Percentiles rank a stretch among this genome's conserved stretches.
Conservation (phyloP, 2,797 vertebrate genomes). For the Labeo calbasu region DNA sequence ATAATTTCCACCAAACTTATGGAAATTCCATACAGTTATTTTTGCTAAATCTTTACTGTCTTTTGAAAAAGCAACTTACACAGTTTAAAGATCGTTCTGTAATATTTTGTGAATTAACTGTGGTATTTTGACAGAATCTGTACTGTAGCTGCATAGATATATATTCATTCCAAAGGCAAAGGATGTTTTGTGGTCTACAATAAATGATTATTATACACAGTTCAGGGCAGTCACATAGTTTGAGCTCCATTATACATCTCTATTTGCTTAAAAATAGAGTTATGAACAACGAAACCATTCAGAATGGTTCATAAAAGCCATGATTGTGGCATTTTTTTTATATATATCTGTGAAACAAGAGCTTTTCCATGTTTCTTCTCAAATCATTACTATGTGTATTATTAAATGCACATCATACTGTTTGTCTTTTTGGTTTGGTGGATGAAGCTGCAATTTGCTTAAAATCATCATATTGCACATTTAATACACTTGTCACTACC, state of each 20-base stretch:
- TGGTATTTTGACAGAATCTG: neutral
- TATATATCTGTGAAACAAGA: neutral
- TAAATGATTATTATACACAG: neutral
- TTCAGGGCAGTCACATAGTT: neutral
- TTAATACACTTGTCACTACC: slow-evolving; percentile 3
- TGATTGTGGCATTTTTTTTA: neutral
- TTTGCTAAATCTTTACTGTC: neutral
- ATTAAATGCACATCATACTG: neutral
- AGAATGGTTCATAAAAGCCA: neutral
- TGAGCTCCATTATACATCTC: neutral
- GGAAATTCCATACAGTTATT: neutral
- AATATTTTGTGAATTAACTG: too few relatives aligned
- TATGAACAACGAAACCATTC: neutral
- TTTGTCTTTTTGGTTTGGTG: neutral
- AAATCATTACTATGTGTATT: too few relatives aligned
- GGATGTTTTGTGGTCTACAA: neutral
- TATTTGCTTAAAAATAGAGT: neutral
- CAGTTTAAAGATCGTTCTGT: neutral
- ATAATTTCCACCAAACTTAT: neutral
- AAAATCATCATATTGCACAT: slow-evolving; percentile 12
- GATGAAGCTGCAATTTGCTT: neutral
- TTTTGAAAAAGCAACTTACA: neutral
- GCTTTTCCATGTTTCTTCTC: neutral
- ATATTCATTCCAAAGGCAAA: neutral
- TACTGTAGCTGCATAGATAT: too few relatives aligned